Conservation (phyloP, 2,888 invertebrate genomes). For the Nymphalis polychloros region DNA sequence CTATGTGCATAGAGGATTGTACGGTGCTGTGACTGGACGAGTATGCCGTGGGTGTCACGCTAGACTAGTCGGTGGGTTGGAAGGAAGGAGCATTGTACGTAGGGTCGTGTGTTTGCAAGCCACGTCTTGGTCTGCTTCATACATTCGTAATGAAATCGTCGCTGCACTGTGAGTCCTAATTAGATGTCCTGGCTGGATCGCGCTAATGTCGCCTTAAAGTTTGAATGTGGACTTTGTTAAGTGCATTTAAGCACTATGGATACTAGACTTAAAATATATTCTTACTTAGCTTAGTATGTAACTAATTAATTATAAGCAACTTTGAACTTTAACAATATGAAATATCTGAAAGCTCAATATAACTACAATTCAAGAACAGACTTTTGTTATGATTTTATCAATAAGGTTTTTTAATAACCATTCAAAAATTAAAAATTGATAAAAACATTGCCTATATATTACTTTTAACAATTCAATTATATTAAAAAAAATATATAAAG, state of each 20-base stretch:
- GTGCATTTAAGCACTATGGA: slow-evolving; percentile 15
- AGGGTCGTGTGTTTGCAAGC: slow-evolving; percentile 68
- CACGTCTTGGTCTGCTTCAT: slow-evolving; percentile 67
- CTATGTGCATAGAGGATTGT: slow-evolving; percentile 41
- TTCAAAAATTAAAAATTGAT: no score
- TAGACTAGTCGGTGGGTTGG: slow-evolving; percentile 53
- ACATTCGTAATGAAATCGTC: slow-evolving; percentile 75
- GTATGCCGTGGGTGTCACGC: slow-evolving; percentile 47
- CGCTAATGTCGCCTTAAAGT: slow-evolving; percentile 37
- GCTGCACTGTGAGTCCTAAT: slow-evolving; percentile 59
- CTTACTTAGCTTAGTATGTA: slow-evolving; percentile 1
- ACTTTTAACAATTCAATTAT: no score
- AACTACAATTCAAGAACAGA: no score
- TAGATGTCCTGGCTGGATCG: slow-evolving; percentile 46
- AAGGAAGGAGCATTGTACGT: slow-evolving; percentile 72
- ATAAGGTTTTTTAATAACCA: no score
- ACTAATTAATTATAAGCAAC: neutral
- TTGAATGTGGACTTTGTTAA: slow-evolving; percentile 36
- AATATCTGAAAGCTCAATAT: no score
- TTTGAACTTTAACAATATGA: neutral
- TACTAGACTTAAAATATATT: slow-evolving; percentile 11
- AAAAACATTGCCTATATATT: no score
- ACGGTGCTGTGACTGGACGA: slow-evolving; percentile 48
- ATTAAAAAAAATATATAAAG: no score
- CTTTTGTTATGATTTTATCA: no score